Evolutionary conservation across 2,113 vertebrate species (phyloP).

Genomic region (Motacilla alba): DNA sequence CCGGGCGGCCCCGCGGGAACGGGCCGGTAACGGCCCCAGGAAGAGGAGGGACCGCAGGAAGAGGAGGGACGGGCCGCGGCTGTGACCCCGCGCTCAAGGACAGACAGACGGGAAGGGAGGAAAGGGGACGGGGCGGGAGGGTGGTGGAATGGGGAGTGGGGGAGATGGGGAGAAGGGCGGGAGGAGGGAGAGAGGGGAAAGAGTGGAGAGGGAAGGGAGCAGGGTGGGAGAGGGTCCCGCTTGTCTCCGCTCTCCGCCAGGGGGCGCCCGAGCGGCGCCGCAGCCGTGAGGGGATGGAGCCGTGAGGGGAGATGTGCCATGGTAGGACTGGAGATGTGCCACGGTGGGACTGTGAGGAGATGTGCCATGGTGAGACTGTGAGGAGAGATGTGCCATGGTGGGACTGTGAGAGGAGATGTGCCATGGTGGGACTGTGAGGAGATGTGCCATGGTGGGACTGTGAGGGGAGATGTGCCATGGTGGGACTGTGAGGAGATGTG

Average conservation of each 20-base stretch:
- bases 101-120: not conserved
- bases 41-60: not conserved
- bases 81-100: not conserved
- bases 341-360: not conserved
- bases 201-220: not conserved
- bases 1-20: not conserved
- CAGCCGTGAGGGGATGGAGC: not conserved
- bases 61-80: not conserved
- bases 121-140: not conserved
- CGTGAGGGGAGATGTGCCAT: not conserved
- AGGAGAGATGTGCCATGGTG: not conserved
- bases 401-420: not conserved
- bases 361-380: not conserved
- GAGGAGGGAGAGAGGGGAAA: not conserved
- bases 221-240: accelerated
- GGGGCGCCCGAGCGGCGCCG: not conserved
- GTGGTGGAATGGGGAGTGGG: not conserved
- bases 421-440: too few relatives aligned
- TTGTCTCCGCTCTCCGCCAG: not conserved
- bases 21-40: not conserved
- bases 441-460: too few relatives aligned
- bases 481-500: too few relatives aligned
- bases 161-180: not conserved
- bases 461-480: too few relatives aligned
- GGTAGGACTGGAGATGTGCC: not conserved